phyloP scores from a whole-genome alignment of 2,113 vertebrate genomes.

The Chaenocephalus aceratus region DNA sequence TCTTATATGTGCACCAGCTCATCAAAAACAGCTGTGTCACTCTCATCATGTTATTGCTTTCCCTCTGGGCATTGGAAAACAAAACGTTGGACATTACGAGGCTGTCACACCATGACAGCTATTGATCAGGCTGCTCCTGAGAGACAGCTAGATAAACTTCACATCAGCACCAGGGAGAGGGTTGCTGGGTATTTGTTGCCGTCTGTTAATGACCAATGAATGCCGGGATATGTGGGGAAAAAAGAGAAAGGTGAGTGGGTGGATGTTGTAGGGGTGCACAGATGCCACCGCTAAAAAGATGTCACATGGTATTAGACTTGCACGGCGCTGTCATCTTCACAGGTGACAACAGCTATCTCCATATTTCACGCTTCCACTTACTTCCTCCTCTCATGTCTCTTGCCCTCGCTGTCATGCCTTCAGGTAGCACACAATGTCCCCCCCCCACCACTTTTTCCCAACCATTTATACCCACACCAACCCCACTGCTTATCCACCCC shows the following conservation, averaged over 20 bases:
- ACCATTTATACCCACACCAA: not conserved
- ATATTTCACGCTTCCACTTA: conserved; percentile 49
- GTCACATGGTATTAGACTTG: conserved; percentile 51
- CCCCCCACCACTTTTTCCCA: not conserved
- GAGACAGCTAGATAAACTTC: conserved; percentile 35
- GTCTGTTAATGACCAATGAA: conserved; percentile 39
- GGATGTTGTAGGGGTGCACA: conserved; percentile 21
- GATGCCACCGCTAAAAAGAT: conserved; percentile 39
- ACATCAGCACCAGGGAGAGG: conserved; percentile 9
- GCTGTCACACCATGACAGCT: conserved; percentile 56
- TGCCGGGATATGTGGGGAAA: conserved; percentile 6
- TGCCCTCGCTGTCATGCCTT: conserved; percentile 31
- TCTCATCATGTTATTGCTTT: conserved; percentile 8
- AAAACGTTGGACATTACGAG: conserved; percentile 52
- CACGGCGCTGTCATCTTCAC: conserved; percentile 27
- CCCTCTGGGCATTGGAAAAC: conserved; percentile 30
- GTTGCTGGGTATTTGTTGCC: conserved; percentile 25
- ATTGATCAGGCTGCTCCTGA: conserved; percentile 64
- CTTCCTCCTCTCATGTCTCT: conserved; percentile 15
- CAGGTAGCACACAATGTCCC: not conserved
- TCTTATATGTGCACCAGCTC: not conserved
- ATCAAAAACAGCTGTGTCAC: conserved; percentile 29
- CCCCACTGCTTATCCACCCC: conserved; percentile 30
- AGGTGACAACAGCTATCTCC: conserved; percentile 60
- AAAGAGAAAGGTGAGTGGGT: not conserved